Base-by-base conservation (phyloP, 35 echinoderm and acorn worm species). In the Chiridota heheva region DNA sequence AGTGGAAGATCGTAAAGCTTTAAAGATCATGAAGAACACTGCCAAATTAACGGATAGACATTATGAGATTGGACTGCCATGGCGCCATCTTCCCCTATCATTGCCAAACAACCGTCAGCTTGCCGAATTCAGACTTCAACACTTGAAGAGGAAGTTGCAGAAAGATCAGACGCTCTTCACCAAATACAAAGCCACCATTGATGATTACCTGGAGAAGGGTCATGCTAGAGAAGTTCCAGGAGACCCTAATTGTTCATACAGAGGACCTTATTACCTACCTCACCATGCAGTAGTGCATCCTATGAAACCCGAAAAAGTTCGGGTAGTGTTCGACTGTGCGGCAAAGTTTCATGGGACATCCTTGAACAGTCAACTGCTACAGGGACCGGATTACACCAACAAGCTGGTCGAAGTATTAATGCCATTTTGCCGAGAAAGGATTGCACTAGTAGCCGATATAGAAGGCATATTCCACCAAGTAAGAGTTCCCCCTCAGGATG, bases 401-500 rank as follows among this genome's bases (percentile, higher is more conserved):
- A 85, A 46, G 39, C 81, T 85, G 35, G 49, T 91, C 12, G 89
- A 66, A 41, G 89, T 91, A 1, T 27, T 86, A 34, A 58, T 77
- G 47, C 51, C 69, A 36, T 90, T 90, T 59, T 40, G 87, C 40
- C 60, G 72, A 63, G 91, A 92, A 42, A 1, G 18, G n/a, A 35
- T 91, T 3, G 82, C 89, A 24, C 1, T 91, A 16, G 46, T 56
- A 18, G 63, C 71, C n/a, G 82, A 91, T 17, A 53, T 81, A 16
- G 44, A 91, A 47, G 56, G 44, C 7, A 86, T 91, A 75, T 86
- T 86, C 66, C 82, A 86, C 27, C 89, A 91, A 72, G 44, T 91
- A 18, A 38, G 72, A 20, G 83, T 82, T 1, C 10, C 36, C 8
- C 44, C 70, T 1, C 22, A 58, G 20, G 67, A 87, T 69, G 64